Evolutionary conservation across 2,797 vertebrate genomes (phyloP).

Genomic region (Pangasius sanitwongsei): DNA sequence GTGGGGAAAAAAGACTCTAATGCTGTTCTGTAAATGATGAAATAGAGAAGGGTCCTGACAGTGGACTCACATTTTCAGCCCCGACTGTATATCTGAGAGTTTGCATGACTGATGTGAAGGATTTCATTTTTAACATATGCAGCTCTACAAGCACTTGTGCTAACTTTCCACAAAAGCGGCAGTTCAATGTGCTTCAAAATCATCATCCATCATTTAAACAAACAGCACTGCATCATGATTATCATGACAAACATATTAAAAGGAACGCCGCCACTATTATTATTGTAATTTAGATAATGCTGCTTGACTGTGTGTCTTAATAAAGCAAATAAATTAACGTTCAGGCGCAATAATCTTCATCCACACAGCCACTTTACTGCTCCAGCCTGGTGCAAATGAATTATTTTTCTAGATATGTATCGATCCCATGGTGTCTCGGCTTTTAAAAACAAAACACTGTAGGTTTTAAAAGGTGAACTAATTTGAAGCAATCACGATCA

Average conservation of each 20-base stretch:
- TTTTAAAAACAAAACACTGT: background rate
- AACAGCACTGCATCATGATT: background rate
- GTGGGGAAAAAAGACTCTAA: background rate
- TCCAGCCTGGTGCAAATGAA: background rate
- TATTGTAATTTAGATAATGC: constrained; percentile 24
- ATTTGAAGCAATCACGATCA: background rate
- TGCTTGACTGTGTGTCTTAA: constrained; percentile 19
- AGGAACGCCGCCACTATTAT: background rate
- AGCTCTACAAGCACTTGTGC: background rate
- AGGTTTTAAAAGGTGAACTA: background rate
- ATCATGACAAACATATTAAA: constrained; percentile 10
- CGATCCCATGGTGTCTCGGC: background rate
- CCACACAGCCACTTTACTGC: background rate
- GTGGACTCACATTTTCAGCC: background rate
- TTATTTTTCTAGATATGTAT: background rate
- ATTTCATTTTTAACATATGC: background rate
- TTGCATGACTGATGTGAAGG: too few relatives aligned
- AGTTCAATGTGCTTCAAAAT: background rate
- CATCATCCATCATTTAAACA: background rate
- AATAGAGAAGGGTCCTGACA: background rate
- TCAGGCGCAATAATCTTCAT: constrained; percentile 5
- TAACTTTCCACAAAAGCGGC: background rate
- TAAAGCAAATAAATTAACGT: constrained; percentile 27
- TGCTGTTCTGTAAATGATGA: background rate
- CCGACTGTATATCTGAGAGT: background rate